A percentile compares a stretch with the other conserved stretches of the same genome.
phyloP scores from a whole-genome alignment of 2,113 vertebrate species.

The Austrofundulus limnaeus region DNA sequence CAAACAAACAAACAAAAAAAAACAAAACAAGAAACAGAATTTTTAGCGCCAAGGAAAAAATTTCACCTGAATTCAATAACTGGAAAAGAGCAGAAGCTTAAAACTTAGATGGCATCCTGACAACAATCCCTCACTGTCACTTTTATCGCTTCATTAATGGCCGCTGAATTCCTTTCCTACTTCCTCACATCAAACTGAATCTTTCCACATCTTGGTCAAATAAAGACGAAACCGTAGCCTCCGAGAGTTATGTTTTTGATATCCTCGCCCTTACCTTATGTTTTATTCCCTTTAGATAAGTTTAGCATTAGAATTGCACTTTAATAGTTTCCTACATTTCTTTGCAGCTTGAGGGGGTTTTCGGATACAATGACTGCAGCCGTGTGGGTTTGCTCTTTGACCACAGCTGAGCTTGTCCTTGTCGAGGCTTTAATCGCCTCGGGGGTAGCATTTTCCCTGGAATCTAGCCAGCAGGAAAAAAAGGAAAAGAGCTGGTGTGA shows the following conservation, averaged over 20 bases:
- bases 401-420: conserved; percentile 51
- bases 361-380: conserved; percentile 37
- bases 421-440: conserved; percentile 54
- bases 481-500: conserved; percentile 60
- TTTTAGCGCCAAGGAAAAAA: conserved; percentile 59
- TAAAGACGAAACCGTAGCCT: conserved; percentile 45
- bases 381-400: conserved; percentile 51
- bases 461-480: conserved; percentile 57
- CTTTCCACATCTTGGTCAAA: conserved; percentile 58
- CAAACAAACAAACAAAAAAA: no score
- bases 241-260: conserved; percentile 36
- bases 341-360: conserved; percentile 36
- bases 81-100: conserved; percentile 53
- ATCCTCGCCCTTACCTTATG: conserved; percentile 44
- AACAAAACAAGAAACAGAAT: no score
- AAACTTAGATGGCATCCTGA: conserved; percentile 58
- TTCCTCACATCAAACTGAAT: conserved; percentile 64
- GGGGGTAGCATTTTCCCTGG: conserved; percentile 45
- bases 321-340: conserved; percentile 46
- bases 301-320: conserved; percentile 35
- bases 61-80: conserved; percentile 61
- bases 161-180: conserved; percentile 63
- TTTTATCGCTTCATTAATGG: conserved; percentile 59
- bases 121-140: conserved; percentile 54
- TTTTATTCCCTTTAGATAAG: conserved; percentile 65